phyloP scores from a whole-genome alignment of 2,113 vertebrate species.

The Geococcyx californianus region DNA sequence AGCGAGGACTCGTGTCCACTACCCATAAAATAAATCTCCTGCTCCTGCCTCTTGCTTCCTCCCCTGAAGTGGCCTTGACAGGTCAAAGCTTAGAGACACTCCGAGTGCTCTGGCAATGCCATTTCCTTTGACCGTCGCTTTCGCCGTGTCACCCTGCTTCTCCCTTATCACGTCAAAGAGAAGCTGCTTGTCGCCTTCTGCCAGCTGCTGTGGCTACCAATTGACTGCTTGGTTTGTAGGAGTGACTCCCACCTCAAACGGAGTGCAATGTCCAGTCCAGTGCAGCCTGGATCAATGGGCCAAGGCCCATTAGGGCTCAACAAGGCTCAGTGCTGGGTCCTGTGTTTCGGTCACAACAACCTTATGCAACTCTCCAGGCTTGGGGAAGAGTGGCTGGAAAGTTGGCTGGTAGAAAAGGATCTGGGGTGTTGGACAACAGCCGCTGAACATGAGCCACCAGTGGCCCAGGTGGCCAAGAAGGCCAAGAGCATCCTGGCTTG shows the following conservation, averaged over 20 bases:
- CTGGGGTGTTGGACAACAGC: no score
- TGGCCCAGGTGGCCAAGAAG: no score
- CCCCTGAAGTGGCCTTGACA: background rate
- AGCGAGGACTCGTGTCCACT: fast-evolving
- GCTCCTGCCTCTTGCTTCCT: background rate
- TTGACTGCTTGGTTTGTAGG: fast-evolving
- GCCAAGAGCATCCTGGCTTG: no score
- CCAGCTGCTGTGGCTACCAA: background rate
- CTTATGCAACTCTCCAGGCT: no score
- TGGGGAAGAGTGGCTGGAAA: no score
- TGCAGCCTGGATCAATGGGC: no score
- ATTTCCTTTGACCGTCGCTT: background rate
- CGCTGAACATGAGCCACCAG: no score
- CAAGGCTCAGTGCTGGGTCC: no score
- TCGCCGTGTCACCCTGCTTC: background rate
- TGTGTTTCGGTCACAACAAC: no score
- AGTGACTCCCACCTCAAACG: background rate
- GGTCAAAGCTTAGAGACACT: fast-evolving
- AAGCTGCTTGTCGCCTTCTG: background rate
- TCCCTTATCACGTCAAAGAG: background rate
- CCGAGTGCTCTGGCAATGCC: fast-evolving
- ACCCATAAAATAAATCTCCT: fast-evolving
- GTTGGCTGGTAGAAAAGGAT: no score
- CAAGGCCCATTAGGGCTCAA: no score
- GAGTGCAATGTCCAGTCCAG: background rate